Conservation (phyloP, 1,140 invertebrate genomes). For the Eubasilissa regina region DNA sequence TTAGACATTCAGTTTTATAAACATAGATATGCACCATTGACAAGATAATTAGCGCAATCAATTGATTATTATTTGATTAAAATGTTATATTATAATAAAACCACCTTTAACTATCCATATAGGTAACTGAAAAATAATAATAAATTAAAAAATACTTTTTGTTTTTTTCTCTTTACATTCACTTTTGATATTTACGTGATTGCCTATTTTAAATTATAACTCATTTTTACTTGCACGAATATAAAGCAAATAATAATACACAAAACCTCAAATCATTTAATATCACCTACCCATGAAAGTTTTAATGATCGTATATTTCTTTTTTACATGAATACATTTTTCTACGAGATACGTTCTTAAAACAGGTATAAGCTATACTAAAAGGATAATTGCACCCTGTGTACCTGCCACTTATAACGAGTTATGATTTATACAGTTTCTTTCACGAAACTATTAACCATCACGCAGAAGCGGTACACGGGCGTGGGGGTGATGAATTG, state of each 20-base stretch:
- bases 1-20: too few relatives aligned
- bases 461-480: slow-evolving; percentile 24
- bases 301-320: not conserved
- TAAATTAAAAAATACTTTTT: too few relatives aligned
- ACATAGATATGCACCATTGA: too few relatives aligned
- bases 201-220: too few relatives aligned
- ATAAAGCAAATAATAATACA: not conserved
- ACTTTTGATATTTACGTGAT: too few relatives aligned
- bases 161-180: too few relatives aligned
- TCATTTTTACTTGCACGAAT: too few relatives aligned
- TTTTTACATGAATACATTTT: not conserved
- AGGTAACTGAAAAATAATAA: too few relatives aligned
- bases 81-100: too few relatives aligned
- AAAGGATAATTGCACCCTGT: slow-evolving; percentile 5
- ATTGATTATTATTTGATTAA: too few relatives aligned
- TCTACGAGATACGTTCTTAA: not conserved
- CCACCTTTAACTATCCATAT: too few relatives aligned
- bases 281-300: not conserved
- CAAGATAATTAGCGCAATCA: too few relatives aligned
- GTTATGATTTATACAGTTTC: slow-evolving; percentile 13
- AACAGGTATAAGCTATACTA: not conserved
- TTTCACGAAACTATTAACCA: slow-evolving; percentile 1
- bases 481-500: slow-evolving; percentile 11
- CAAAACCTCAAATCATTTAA: not conserved
- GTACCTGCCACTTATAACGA: slow-evolving; percentile 3